Base-by-base conservation (phyloP, 1,140 invertebrate species). In the Drosophila ohnishii region DNA sequence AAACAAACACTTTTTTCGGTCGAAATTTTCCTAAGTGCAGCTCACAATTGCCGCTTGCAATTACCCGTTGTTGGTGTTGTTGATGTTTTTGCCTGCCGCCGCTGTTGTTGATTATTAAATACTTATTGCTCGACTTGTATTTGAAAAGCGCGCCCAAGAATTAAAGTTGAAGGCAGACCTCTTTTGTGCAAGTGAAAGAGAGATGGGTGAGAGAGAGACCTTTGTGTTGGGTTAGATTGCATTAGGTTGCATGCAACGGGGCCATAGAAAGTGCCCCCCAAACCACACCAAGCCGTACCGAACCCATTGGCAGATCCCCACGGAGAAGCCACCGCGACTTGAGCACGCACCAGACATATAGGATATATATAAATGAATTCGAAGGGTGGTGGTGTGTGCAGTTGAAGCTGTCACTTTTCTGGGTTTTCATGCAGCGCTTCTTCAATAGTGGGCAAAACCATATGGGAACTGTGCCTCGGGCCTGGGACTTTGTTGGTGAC, bases 161-260 rank as follows among this genome's bases (percentile, higher is more conserved):
- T 78, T 82, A 61, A 57, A 78, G 67, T 71, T 58, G 64, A 65
- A 72, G 50, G 11, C 50, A 35, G 50, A 53, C 57, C 30, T 13
- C 25, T 34, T 58, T 50, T 39, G 47, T 35, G n/a, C 28, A 19
- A 66, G 48, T 14, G 39, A 53, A 32, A 34, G 13, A 42, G 62
- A 76, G 61, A 58, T 61, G 76, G 75, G 75, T 32, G 50, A 34
- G 72, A 69, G 44, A 77, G 44, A 77, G 72, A 75, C 56, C 64
- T 78, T 81, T 78, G 69, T 75, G 64, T 57, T 72, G 62, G 62
- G 53, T 55, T 64, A 55, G 37, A 74, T 58, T 75, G 62, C 72
- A 77, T 77, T 67, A 63, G 62, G 75, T 86, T 79, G 72, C 84
- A 87, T 88, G 80, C 84, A 88, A 88, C 79, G 84, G 80, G 84